Evolutionary conservation across 2,113 vertebrate genomes (phyloP).

Genomic region (Thunnus thynnus): DNA sequence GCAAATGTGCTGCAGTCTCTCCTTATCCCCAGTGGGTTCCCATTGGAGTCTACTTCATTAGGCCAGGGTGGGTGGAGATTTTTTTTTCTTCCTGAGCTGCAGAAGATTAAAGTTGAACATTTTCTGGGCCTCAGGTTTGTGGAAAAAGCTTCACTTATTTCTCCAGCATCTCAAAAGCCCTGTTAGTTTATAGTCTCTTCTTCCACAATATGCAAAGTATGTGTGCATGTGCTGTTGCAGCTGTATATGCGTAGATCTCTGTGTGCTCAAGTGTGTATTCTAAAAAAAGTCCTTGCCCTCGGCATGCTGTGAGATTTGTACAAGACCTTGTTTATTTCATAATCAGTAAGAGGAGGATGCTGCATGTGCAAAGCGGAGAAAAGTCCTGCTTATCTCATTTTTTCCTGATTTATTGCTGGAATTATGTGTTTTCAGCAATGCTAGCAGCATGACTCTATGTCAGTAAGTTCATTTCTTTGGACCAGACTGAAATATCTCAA

Average conservation of each 20-base stretch:
- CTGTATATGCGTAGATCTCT: constrained; percentile 16
- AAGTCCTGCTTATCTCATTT: not conserved
- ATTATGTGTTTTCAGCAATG: not conserved
- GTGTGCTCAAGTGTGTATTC: constrained; percentile 45
- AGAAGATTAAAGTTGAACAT: constrained; percentile 50
- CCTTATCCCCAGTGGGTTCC: constrained; percentile 53
- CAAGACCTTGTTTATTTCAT: constrained; percentile 52
- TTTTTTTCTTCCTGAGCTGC: constrained; percentile 22
- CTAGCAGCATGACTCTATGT: too few species aligned
- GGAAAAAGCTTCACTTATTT: constrained; percentile 21
- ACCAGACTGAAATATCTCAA: not conserved
- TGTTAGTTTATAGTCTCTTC: constrained; percentile 37
- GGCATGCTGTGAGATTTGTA: constrained; percentile 21
- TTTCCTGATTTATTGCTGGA: constrained; percentile 3
- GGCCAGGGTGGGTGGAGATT: constrained; percentile 19
- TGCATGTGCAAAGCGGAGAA: not conserved
- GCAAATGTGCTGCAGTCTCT: constrained; percentile 67
- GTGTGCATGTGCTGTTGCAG: not conserved
- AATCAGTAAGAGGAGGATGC: constrained; percentile 18
- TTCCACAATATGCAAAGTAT: constrained; percentile 44
- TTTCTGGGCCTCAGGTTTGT: constrained; percentile 38
- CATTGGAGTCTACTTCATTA: constrained; percentile 58
- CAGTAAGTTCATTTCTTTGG: not conserved
- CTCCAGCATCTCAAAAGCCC: constrained; percentile 24
- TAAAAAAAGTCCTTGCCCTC: constrained; percentile 51